Conservation (phyloP, 2,797 vertebrate species). For the Sebastiscus tertius region DNA sequence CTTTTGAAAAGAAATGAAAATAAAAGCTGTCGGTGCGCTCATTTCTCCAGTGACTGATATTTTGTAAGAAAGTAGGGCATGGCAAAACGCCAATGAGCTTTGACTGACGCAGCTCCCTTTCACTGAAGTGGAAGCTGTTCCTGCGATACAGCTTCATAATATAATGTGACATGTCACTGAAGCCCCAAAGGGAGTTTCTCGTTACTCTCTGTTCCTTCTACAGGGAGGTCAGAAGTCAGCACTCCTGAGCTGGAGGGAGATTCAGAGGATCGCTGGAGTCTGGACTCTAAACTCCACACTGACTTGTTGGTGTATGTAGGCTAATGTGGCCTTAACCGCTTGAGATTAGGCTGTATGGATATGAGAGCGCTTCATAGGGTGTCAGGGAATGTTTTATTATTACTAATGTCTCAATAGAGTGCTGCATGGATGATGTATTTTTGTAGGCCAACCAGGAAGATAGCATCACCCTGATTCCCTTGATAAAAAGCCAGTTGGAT, state of each 20-base stretch:
- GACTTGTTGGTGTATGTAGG: background rate
- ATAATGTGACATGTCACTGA: conserved; percentile 26
- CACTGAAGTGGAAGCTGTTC: background rate
- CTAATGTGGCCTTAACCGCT: background rate
- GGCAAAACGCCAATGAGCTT: background rate
- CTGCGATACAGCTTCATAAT: conserved; percentile 14
- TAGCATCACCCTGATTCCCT: too few species aligned
- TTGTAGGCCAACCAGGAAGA: too few species aligned
- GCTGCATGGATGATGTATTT: too few species aligned
- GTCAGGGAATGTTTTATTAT: background rate
- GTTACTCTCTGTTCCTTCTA: conserved; percentile 5
- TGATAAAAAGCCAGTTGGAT: too few species aligned
- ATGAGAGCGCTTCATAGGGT: background rate
- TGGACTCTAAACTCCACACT: background rate
- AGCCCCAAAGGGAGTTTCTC: conserved; percentile 17
- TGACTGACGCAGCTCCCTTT: background rate
- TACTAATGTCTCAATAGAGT: background rate
- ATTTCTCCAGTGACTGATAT: background rate
- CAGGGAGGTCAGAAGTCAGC: background rate
- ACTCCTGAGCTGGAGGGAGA: background rate
- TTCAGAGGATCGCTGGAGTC: background rate
- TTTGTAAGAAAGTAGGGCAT: background rate
- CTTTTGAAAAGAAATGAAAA: background rate
- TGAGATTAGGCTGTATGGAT: too few species aligned
- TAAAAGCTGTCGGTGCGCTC: background rate